A percentile compares a stretch with the other conserved stretches of the same genome.
Conservation (phyloP, 2,113 vertebrate species). For the Hippotragus niger region DNA sequence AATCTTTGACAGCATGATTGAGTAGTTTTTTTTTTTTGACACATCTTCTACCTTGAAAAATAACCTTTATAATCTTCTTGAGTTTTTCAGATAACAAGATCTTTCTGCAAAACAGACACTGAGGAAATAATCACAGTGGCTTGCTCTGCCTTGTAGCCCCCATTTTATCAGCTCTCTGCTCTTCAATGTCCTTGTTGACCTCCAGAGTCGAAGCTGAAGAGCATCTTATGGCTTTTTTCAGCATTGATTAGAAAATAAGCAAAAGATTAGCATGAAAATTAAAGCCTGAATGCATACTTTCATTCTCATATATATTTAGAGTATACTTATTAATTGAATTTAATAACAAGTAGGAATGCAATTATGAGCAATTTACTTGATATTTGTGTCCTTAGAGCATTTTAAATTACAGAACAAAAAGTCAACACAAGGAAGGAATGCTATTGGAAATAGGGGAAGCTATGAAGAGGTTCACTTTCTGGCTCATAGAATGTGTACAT, state of each 20-base stretch:
- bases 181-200: background rate
- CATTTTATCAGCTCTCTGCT: conserved; percentile 16
- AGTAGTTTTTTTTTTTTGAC: conserved; percentile 19
- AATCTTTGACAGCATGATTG: conserved; percentile 55
- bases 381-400: background rate
- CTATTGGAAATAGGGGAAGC: background rate
- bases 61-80: conserved; percentile 63
- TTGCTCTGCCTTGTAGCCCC: background rate
- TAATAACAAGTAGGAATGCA: conserved; percentile 34
- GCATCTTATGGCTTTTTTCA: background rate
- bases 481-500: background rate
- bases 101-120: conserved; percentile 34
- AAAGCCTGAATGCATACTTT: background rate
- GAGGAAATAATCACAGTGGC: background rate
- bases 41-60: conserved; percentile 52
- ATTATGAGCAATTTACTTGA: conserved; percentile 32
- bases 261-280: conserved; percentile 22
- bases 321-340: conserved; percentile 31
- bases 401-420: conserved; percentile 45
- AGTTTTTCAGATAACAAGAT: conserved; percentile 60
- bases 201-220: background rate
- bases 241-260: conserved; percentile 44
- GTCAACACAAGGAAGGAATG: background rate
- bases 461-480: background rate
- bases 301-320: conserved; percentile 18